Conservation (phyloP, 2,797 vertebrate genomes). For the Xerus rutilus region DNA sequence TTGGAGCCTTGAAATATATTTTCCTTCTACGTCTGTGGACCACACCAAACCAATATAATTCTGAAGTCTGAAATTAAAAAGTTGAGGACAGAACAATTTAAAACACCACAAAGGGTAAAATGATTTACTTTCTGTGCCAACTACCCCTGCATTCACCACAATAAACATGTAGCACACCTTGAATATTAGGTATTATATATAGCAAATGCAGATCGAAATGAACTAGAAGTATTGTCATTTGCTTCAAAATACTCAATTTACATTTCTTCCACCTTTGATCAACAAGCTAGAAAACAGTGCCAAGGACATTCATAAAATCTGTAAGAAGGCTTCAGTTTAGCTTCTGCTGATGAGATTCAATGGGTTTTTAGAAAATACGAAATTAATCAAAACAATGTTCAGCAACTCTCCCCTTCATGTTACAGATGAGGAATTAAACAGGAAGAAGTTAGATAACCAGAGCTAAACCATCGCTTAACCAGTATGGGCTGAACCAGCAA, state of each 20-base stretch:
- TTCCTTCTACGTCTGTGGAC: background rate
- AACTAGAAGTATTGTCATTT: background rate
- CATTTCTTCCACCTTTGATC: background rate
- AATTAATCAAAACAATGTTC: background rate
- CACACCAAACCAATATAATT: background rate
- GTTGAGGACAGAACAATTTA: background rate
- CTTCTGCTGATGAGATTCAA: background rate
- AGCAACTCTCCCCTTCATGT: background rate
- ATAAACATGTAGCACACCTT: background rate
- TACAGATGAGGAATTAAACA: background rate
- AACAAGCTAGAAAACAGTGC: background rate
- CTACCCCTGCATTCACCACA: background rate
- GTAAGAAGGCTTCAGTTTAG: background rate
- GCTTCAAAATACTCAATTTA: background rate
- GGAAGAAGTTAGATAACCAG: background rate
- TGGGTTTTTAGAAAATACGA: background rate
- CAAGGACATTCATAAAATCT: background rate
- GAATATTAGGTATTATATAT: background rate
- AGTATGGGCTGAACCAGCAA: background rate
- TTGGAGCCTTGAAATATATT: background rate
- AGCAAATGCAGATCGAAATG: background rate
- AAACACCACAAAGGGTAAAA: background rate
- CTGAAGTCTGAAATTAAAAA: background rate
- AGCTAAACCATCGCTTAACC: background rate
- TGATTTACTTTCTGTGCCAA: background rate